phyloP scores from a whole-genome alignment of 2,888 invertebrate genomes.

The Trissoscelio sp. region DNA sequence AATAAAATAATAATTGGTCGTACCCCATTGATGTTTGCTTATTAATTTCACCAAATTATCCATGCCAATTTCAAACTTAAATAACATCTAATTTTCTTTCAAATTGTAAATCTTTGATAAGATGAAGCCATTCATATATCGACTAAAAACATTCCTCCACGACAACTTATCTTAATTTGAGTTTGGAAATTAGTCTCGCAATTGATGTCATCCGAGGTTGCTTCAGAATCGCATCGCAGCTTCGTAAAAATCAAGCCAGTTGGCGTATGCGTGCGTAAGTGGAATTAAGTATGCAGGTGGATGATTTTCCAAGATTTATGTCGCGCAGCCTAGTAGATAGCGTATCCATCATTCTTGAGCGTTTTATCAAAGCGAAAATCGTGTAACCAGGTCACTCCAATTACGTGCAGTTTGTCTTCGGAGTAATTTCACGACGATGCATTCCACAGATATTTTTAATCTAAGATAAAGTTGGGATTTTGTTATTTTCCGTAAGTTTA shows the following conservation, averaged over 20 bases:
- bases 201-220: constrained; percentile 45
- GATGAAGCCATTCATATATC: not conserved
- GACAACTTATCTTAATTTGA: constrained; percentile 16
- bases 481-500: not conserved
- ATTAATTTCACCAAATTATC: too few species aligned
- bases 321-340: constrained; percentile 25
- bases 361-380: constrained; percentile 58
- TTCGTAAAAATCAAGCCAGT: constrained; percentile 42
- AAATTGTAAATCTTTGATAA: not conserved
- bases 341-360: constrained; percentile 51
- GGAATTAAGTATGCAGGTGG: constrained; percentile 51
- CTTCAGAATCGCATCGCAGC: constrained; percentile 18
- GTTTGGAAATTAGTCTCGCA: constrained; percentile 36
- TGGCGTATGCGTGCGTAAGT: constrained; percentile 59
- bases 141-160: not conserved
- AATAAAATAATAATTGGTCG: too few species aligned
- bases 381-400: constrained; percentile 58
- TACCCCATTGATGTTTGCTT: too few species aligned
- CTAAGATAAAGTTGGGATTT: constrained; percentile 4
- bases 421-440: constrained; percentile 28
- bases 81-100: not conserved
- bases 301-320: constrained; percentile 63
- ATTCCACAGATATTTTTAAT: constrained; percentile 14
- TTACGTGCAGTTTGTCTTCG: constrained; percentile 44
- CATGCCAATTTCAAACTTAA: too few species aligned